A percentile compares a stretch with the other conserved stretches of the same genome.
Evolutionary conservation across 1,140 invertebrate genomes (phyloP).

Genomic region (Ptiloglossa arizonensis): DNA sequence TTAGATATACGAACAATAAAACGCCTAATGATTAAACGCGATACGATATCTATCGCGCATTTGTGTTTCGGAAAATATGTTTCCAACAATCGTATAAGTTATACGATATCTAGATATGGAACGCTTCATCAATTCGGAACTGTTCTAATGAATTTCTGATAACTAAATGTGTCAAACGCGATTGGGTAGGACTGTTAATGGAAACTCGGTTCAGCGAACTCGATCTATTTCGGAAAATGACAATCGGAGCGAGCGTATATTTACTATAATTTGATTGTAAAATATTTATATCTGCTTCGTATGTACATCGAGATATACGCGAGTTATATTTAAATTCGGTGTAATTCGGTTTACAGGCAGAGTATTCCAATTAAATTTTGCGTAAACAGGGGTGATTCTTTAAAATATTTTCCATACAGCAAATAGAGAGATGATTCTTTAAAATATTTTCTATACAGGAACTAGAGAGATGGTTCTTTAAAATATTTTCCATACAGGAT

Average conservation of each 20-base stretch:
- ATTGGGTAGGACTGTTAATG: neutral
- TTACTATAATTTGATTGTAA: neutral
- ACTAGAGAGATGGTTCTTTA: too few species aligned
- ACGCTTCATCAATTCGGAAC: neutral
- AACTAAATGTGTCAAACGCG: conserved; percentile 22
- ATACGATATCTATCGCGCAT: neutral
- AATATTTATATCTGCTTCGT: neutral
- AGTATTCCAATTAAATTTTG: too few species aligned
- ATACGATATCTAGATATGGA: conserved; percentile 1
- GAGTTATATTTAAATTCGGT: neutral
- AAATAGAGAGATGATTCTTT: too few species aligned
- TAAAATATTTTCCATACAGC: too few species aligned
- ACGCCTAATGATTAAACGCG: conserved; percentile 7
- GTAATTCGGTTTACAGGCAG: too few species aligned
- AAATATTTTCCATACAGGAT: too few species aligned
- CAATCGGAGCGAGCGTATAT: neutral
- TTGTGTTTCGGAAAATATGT: neutral
- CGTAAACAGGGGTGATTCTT: too few species aligned
- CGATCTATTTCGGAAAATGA: neutral
- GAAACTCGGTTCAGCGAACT: neutral
- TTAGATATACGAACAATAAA: conserved; percentile 5
- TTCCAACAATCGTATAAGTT: neutral
- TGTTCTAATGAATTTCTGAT: conserved; percentile 21
- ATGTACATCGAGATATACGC: neutral
- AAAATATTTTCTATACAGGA: too few species aligned